A percentile compares a stretch with the other conserved stretches of the same genome.
phyloP scores from a whole-genome alignment of 2,888 invertebrate genomes.

The Dinocampus coccinellae region DNA sequence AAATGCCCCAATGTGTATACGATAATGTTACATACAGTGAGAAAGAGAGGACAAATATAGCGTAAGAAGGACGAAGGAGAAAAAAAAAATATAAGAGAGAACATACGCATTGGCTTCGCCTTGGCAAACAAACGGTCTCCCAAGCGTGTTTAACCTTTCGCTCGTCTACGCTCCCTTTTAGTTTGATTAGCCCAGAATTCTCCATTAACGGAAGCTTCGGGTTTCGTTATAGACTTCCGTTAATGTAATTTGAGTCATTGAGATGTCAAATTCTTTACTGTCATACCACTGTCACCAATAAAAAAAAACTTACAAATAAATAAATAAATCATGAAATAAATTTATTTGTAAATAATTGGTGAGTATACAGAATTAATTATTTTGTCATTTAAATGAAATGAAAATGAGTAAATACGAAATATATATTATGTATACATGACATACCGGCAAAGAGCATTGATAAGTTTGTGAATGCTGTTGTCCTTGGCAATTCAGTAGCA shows the following conservation, averaged over 20 bases:
- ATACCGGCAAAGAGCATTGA: conserved; percentile 95
- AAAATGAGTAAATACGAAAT: no score
- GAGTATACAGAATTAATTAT: no score
- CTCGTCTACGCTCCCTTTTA: conserved; percentile 49
- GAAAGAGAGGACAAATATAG: background rate
- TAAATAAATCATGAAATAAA: no score
- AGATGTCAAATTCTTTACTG: background rate
- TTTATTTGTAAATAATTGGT: no score
- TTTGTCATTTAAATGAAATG: no score
- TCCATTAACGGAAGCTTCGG: conserved; percentile 67
- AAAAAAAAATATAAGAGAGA: background rate
- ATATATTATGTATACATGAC: conserved; percentile 58
- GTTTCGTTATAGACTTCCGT: conserved; percentile 59
- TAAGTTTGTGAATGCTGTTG: conserved; percentile 93
- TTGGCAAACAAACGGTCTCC: conserved; percentile 55
- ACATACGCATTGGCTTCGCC: conserved; percentile 37
- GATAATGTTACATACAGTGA: background rate
- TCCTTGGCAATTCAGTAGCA: conserved; percentile 90
- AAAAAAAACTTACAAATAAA: no score
- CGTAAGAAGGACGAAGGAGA: background rate
- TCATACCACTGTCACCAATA: background rate
- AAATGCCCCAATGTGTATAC: conserved; percentile 36
- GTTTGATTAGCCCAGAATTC: conserved; percentile 55
- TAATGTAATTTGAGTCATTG: conserved; percentile 26
- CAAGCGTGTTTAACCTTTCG: conserved; percentile 27